Evolutionary conservation across 1,140 invertebrate species (phyloP), one percentile per base, ranked within the genome.

Genomic region (Drosophila saltans): DNA sequence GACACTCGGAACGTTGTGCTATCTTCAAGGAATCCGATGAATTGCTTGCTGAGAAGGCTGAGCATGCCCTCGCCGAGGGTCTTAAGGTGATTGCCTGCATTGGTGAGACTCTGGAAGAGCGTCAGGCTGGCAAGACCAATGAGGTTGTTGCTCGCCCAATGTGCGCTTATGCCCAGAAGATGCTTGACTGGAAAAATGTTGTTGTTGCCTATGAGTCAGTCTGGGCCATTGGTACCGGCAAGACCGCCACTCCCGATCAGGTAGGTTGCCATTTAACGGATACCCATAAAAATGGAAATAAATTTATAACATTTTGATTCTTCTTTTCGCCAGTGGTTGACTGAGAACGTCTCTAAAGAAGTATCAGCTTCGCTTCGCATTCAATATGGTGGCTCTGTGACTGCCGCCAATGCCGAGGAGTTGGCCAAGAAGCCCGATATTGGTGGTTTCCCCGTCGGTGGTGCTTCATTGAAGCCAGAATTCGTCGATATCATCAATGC

Each of bases 221-320:
- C 0, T 99, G 99, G 99, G 99, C 99, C 57, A 99, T 99, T 93
- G 99, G 99, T 40, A 99, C 99, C 36, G 99, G 99, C 57, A 99
- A 99, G 93, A 99, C 98, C 28, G 99, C 99, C 26, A 95, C 97
- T 2, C 98, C 98, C 16, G 95, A 98, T 83, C 98, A 99, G 93
- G 95, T 16, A 16, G 16, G 16, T 16, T 16, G 16, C 16, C 16
- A 16, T 16, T 16, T 16, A 16, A 16, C 16, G 16, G 16, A 16
- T 16, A 16, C 16, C 16, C 16, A 0, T 30, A 24, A 28, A 10
- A 1, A 21, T 40, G 3, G 9, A 9, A 9, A 40, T 2, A 16
- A 33, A 11, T 3, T 30, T 41, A 2, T 58, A 0, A n/a, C 1
- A 0, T 3, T 2, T 28, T 26, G 7, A 24, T 6, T n/a, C 45